Conservation (phyloP, 2,888 invertebrate genomes). For the Epinotia demarniana region DNA sequence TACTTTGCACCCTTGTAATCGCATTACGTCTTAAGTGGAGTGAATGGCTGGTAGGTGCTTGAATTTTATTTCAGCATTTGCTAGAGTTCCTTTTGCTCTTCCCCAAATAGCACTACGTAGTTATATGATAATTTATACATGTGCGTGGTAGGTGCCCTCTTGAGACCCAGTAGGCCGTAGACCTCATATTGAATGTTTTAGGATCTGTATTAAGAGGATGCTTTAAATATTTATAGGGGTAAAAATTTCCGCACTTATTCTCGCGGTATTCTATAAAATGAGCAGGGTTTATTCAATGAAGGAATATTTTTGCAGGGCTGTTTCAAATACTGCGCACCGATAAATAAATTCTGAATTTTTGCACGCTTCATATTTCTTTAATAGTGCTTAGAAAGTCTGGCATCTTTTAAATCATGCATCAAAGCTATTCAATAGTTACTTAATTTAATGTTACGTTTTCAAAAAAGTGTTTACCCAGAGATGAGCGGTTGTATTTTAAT, state of each 20-base stretch:
- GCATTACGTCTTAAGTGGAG: conserved; percentile 62
- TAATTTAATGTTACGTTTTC: too few species aligned
- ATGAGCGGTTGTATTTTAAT: too few species aligned
- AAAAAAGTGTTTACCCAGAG: too few species aligned
- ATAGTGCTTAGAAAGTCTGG: neutral
- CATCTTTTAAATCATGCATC: neutral
- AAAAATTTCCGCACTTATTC: neutral
- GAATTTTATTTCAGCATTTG: conserved; percentile 44
- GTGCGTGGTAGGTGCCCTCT: conserved; percentile 22
- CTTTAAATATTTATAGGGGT: conserved; percentile 28
- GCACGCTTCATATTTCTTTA: neutral
- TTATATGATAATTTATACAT: conserved; percentile 30
- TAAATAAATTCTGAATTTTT: neutral
- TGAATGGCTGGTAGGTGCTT: conserved; percentile 47
- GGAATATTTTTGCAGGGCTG: neutral
- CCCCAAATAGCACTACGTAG: neutral
- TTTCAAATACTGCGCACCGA: neutral
- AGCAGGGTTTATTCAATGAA: neutral
- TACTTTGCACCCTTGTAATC: conserved; percentile 70
- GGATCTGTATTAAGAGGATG: conserved; percentile 9
- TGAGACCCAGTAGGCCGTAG: conserved; percentile 16
- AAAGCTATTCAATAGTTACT: neutral
- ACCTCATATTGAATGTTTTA: conserved; percentile 31
- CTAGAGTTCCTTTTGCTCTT: conserved; percentile 38
- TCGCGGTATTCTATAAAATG: neutral